phyloP scores from a whole-genome alignment of 2,888 invertebrate genomes.

The Drosophila fungiperda region DNA sequence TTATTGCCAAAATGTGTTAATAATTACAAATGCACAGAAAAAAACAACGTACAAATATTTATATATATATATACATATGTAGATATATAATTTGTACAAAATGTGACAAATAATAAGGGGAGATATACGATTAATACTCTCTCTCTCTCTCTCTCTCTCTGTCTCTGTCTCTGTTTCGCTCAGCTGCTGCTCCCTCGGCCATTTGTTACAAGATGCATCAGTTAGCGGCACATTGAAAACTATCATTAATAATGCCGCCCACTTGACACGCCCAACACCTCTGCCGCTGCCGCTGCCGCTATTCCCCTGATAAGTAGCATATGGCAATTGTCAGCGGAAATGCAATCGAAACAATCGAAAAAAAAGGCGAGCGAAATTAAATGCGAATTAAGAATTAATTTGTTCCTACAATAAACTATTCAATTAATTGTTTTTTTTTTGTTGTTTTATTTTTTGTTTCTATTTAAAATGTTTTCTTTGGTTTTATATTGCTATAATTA shows the following conservation, averaged over 20 bases:
- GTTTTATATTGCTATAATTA: background rate
- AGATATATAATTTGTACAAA: slow-evolving; percentile 12
- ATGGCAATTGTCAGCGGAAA: slow-evolving; percentile 68
- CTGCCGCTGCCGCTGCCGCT: background rate
- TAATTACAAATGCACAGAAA: slow-evolving; percentile 25
- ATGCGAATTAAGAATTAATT: slow-evolving; percentile 16
- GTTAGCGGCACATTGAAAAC: slow-evolving; percentile 31
- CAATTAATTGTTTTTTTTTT: background rate
- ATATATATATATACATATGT: background rate
- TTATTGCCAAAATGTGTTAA: slow-evolving; percentile 46
- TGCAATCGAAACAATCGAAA: slow-evolving; percentile 35
- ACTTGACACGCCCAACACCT: slow-evolving; percentile 20
- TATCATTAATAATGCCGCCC: slow-evolving; percentile 58
- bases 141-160: background rate
- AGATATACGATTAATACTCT: background rate
- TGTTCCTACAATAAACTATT: slow-evolving; percentile 1
- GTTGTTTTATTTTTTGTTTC: background rate
- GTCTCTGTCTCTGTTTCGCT: background rate
- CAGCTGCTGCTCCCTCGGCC: background rate
- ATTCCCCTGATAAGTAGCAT: slow-evolving; percentile 50
- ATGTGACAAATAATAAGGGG: slow-evolving; percentile 36
- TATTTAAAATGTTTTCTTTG: background rate
- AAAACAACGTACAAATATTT: background rate
- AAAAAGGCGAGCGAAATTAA: slow-evolving; percentile 18
- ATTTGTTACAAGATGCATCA: slow-evolving; percentile 40